Evolutionary conservation across 2,888 invertebrate species (phyloP), one percentile per base, ranked within the genome.

Genomic region (Caenorhabditis doughertyi): DNA sequence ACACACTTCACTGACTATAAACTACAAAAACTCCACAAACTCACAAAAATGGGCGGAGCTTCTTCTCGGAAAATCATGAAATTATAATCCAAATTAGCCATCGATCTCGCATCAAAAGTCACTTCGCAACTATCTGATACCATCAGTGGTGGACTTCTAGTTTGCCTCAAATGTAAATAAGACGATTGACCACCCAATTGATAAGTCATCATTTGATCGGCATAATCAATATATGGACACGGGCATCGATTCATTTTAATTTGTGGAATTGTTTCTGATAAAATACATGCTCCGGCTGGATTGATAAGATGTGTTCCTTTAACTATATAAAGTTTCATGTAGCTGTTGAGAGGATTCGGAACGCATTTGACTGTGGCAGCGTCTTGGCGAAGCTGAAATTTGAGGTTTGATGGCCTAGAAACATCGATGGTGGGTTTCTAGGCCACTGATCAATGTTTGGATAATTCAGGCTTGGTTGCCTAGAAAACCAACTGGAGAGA

Each of bases 1-100:
- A n/a, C n/a, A n/a, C n/a, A n/a, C n/a, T n/a, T n/a, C n/a, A n/a
- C n/a, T n/a, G n/a, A n/a, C n/a, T n/a, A n/a, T n/a, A n/a, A n/a
- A n/a, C n/a, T n/a, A n/a, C n/a, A n/a, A n/a, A n/a, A n/a, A n/a
- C n/a, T n/a, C n/a, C n/a, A n/a, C n/a, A 35, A 58, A 44, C 60
- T 62, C 39, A 62, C 60, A 44, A 44, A 44, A 27, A 62, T 44
- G 7, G 60, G 44, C 16, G 60, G 60, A 27, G 60, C 60, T 44
- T 62, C 60, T 13, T 62, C 25, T 21, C 60, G 42, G n/a, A 62
- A 44, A 2, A 62, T 1, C 58, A 58, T 58, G 13, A 58, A 39
- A 29, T 32, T 7, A 11, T 32, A 56, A 56, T 56, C 55, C 1
- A 9, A 1, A 7, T 8, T 4, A n/a, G 29, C 32, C 32, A 32